These are phyloP conservation scores for Glaucomys volans DNA, from an alignment of 2,113 vertebrate species.

Conservation along the genomic window DNA sequence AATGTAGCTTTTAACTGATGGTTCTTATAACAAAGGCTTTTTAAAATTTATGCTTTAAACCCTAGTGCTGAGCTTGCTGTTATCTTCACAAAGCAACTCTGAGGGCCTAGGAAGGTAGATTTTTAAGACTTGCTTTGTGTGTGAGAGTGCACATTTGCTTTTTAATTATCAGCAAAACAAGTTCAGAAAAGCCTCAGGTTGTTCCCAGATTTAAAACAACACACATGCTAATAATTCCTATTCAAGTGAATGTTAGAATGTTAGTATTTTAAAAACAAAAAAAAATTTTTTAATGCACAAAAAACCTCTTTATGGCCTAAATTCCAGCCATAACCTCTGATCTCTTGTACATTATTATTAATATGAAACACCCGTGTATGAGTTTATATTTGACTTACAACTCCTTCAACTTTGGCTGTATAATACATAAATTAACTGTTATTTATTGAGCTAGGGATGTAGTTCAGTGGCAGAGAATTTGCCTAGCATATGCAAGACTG, in stretches of 20 bases:
- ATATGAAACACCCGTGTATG: background rate
- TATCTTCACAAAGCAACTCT: constrained; percentile 44
- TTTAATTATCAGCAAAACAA: constrained; percentile 34
- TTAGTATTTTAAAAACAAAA: constrained; percentile 35
- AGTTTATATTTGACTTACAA: background rate
- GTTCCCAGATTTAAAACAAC: constrained; percentile 40
- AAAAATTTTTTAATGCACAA: background rate
- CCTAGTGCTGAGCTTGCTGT: background rate
- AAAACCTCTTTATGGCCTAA: constrained; percentile 47
- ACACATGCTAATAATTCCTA: background rate
- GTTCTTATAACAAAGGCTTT: background rate
- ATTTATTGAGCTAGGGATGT: background rate
- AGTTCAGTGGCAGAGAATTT: background rate
- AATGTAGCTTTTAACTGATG: background rate
- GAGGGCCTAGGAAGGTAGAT: constrained; percentile 23
- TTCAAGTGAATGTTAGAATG: constrained; percentile 47
- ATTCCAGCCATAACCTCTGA: background rate
- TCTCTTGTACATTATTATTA: constrained; percentile 34
- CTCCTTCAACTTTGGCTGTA: background rate
- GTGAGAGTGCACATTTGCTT: constrained; percentile 1
- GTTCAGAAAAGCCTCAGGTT: constrained; percentile 33
- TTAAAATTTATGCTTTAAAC: constrained; percentile 25
- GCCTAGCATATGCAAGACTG: background rate
- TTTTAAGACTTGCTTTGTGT: constrained; percentile 5
- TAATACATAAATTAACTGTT: background rate